Evolutionary conservation across 2,113 vertebrate species (phyloP).

Genomic region (Vulpes vulpes): DNA sequence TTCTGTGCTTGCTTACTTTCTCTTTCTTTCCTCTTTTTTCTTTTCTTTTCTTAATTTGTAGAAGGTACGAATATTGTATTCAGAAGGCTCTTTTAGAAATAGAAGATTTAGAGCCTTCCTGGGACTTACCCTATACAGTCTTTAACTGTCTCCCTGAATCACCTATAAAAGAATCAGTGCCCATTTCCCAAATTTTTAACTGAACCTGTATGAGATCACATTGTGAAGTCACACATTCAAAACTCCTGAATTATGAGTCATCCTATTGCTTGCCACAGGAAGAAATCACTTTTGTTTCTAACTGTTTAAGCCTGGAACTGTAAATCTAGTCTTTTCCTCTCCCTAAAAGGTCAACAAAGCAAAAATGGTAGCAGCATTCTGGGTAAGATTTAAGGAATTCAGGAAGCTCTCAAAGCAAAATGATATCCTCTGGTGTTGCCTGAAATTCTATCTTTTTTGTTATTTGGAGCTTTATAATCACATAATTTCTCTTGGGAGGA

Average conservation of each 20-base stretch:
- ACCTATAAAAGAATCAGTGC: neutral
- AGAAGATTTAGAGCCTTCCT: neutral
- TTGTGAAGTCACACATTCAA: neutral
- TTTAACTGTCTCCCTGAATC: neutral
- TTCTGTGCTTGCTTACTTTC: neutral
- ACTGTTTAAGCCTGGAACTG: neutral
- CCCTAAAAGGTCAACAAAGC: neutral
- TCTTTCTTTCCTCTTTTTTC: too few relatives aligned
- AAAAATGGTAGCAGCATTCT: neutral
- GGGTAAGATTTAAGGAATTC: neutral
- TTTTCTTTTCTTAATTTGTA: conserved; percentile 24
- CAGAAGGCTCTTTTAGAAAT: neutral
- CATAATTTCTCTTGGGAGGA: neutral
- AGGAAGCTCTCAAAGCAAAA: conserved; percentile 40
- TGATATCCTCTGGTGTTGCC: neutral
- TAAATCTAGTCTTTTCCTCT: neutral
- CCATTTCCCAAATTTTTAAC: conserved; percentile 4
- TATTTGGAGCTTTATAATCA: neutral
- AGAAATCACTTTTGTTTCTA: neutral
- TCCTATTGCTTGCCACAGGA: neutral
- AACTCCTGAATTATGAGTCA: neutral
- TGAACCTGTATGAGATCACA: neutral
- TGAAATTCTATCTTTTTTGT: neutral
- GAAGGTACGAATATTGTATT: neutral
- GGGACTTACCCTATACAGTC: neutral